Conservation (phyloP, 2,113 vertebrate genomes). For the Haemorhous mexicanus region DNA sequence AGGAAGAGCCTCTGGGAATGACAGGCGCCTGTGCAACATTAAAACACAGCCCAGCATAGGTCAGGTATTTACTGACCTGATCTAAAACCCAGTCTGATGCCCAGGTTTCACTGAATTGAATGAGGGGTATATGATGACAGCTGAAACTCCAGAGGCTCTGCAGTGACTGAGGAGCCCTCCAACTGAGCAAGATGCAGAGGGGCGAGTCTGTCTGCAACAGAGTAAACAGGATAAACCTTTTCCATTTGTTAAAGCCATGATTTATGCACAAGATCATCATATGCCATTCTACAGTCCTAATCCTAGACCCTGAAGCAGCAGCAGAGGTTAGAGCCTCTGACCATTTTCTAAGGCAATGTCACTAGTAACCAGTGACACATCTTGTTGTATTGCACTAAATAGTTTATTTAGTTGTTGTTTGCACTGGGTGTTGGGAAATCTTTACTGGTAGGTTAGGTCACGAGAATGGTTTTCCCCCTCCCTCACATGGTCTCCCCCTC, state of each 20-base stretch:
- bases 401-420: no score
- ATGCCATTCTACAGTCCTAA: not conserved
- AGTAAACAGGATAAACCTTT: not conserved
- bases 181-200: not conserved
- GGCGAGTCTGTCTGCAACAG: not conserved
- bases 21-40: not conserved
- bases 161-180: not conserved
- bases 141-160: not conserved
- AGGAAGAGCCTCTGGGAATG: not conserved
- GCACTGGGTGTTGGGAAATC: no score
- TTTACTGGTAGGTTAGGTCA: no score
- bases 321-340: not conserved
- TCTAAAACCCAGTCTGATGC: not conserved
- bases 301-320: not conserved
- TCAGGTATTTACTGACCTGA: not conserved
- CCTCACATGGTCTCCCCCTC: no score
- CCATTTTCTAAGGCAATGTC: not conserved
- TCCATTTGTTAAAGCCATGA: not conserved
- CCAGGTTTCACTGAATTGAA: not conserved
- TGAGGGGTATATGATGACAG: not conserved
- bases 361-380: not conserved
- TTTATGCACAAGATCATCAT: not conserved
- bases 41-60: not conserved
- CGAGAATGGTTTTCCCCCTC: no score
- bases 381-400: no score